These are phyloP conservation scores for Tribolium castaneum DNA, from an alignment of 1,140 invertebrate genomes.

Conservation along the genomic window DNA sequence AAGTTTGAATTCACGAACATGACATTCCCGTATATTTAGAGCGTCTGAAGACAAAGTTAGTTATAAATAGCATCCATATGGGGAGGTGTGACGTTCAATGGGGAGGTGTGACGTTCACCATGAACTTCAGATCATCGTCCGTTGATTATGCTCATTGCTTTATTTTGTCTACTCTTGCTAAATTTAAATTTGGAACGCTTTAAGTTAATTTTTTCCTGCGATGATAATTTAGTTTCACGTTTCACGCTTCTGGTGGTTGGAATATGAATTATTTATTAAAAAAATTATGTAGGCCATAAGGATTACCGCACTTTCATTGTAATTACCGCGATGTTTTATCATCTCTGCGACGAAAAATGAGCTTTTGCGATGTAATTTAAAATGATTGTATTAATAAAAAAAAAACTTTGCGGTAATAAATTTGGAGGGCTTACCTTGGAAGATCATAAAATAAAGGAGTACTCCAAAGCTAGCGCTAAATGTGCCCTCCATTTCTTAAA, in stretches of 20 bases:
- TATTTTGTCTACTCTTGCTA: not conserved
- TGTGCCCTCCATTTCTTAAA: slow-evolving; percentile 29
- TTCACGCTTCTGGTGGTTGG: not conserved
- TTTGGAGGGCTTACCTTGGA: slow-evolving; percentile 15
- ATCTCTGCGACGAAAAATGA: not conserved
- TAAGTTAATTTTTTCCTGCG: not conserved
- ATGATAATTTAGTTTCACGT: not conserved
- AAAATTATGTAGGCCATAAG: not conserved
- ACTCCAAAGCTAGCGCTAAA: slow-evolving; percentile 34
- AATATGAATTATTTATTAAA: slow-evolving; percentile 4
- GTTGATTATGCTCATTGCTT: not conserved
- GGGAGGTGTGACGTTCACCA: not conserved
- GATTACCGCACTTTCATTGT: slow-evolving; percentile 4
- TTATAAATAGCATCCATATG: slow-evolving; percentile 34
- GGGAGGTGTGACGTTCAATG: too few species aligned
- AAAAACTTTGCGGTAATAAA: slow-evolving; percentile 21
- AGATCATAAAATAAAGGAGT: slow-evolving; percentile 31
- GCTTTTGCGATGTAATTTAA: slow-evolving; percentile 16
- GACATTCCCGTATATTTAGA: not conserved
- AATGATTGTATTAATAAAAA: slow-evolving; percentile 27
- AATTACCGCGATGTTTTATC: slow-evolving; percentile 4
- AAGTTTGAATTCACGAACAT: not conserved
- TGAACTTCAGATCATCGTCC: slow-evolving; percentile 9
- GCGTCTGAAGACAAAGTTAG: slow-evolving; percentile 6
- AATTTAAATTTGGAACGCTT: not conserved